phyloP scores from a whole-genome alignment of 2,888 invertebrate species.

The Xylota segnis region DNA sequence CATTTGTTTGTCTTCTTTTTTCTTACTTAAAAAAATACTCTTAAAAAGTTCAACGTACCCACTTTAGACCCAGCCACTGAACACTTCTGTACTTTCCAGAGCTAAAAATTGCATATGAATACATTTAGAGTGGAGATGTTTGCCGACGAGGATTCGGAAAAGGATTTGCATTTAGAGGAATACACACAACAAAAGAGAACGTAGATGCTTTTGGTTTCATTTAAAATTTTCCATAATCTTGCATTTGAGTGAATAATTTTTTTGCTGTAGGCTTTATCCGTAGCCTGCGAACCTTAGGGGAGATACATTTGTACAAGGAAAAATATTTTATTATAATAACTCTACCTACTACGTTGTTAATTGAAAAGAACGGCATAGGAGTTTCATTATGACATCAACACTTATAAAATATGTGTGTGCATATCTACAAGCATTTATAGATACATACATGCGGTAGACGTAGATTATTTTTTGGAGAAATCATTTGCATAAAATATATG shows the following conservation, averaged over 20 bases:
- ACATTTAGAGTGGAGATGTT: conserved; percentile 72
- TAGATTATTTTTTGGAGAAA: conserved; percentile 1
- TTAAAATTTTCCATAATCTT: conserved; percentile 58
- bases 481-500: neutral
- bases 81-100: conserved; percentile 64
- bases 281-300: conserved; percentile 31
- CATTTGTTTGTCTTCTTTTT: conserved; percentile 70
- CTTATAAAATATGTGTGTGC: conserved; percentile 8
- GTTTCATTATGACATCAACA: conserved; percentile 50
- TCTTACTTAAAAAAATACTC: conserved; percentile 53
- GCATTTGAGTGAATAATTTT: conserved; percentile 51
- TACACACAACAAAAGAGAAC: conserved; percentile 58
- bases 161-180: conserved; percentile 73
- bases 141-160: conserved; percentile 71
- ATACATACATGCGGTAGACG: too few species aligned
- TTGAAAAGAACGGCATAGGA: conserved; percentile 50
- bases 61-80: conserved; percentile 72
- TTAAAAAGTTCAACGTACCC: conserved; percentile 74
- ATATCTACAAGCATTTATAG: neutral
- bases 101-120: conserved; percentile 75
- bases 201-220: conserved; percentile 59
- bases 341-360: conserved; percentile 47
- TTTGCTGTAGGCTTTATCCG: conserved; percentile 10
- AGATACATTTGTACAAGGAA: conserved; percentile 29
- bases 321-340: conserved; percentile 41